Evolutionary conservation across 92 coral and sea anemone genomes (phyloP).

Genomic region (Zoanthus sociatus): DNA sequence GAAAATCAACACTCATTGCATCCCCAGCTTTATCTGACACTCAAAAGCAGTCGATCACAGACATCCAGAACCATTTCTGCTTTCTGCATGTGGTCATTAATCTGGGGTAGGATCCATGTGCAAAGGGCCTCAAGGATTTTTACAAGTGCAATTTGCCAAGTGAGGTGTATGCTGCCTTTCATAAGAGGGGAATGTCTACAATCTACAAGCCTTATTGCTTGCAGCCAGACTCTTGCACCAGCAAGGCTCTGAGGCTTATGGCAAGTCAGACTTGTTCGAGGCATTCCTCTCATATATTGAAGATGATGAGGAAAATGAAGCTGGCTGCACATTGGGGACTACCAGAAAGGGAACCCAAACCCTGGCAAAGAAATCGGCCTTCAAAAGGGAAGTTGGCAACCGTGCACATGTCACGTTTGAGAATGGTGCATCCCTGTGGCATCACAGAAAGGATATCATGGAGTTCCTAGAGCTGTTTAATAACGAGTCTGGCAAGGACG

Average conservation of each 20-base stretch:
- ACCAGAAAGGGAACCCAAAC: constrained; percentile 12
- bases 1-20: constrained; percentile 1
- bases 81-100: constrained; percentile 31
- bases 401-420: constrained; percentile 25
- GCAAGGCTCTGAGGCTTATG: constrained; percentile 27
- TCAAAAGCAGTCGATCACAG: constrained; percentile 16
- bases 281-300: constrained; percentile 26
- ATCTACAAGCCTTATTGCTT: constrained; percentile 27
- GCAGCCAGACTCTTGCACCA: constrained; percentile 31
- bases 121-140: constrained; percentile 11
- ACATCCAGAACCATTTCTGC: constrained; percentile 13
- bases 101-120: constrained; percentile 13
- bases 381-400: constrained; percentile 11
- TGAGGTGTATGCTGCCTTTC: constrained; percentile 14
- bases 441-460: constrained; percentile 6
- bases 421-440: constrained; percentile 11
- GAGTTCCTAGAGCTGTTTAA: neutral
- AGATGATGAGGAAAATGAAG: constrained; percentile 3
- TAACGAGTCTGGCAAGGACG: constrained; percentile 6
- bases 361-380: neutral
- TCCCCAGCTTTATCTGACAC: constrained; percentile 26
- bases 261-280: constrained; percentile 31
- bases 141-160: constrained; percentile 9
- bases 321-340: constrained; percentile 1
- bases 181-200: constrained; percentile 20